These are phyloP conservation scores for Ramphastos sulfuratus DNA, from an alignment of 2,113 vertebrate genomes.

Conservation along the genomic window DNA sequence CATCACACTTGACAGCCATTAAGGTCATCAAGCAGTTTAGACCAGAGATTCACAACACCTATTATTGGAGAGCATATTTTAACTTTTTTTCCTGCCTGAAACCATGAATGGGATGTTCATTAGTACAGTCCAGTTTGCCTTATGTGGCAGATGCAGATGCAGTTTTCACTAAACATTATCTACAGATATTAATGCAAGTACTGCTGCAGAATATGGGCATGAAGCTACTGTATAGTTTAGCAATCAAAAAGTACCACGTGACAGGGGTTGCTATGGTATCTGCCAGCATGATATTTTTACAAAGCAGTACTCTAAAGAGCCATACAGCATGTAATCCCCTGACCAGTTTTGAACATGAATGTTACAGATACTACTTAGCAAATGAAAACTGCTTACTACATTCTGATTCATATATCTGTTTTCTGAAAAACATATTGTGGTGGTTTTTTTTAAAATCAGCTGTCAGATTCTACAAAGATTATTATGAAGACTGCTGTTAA, in stretches of 20 bases:
- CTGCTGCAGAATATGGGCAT: neutral
- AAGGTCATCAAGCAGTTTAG: neutral
- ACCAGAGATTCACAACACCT: neutral
- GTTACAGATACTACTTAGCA: neutral
- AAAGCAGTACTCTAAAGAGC: neutral
- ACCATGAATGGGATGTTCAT: neutral
- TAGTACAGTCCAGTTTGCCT: neutral
- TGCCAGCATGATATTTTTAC: neutral
- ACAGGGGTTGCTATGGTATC: slow-evolving; percentile 33
- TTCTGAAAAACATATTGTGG: neutral
- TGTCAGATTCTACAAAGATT: neutral
- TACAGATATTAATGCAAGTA: neutral
- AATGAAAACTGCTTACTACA: neutral
- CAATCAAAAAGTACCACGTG: neutral
- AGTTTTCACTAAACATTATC: neutral
- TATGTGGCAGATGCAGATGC: neutral
- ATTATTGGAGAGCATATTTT: neutral
- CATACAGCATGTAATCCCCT: neutral
- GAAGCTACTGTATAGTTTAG: neutral
- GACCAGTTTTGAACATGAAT: neutral
- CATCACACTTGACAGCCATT: neutral
- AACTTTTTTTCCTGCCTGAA: neutral
- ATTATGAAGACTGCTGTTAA: neutral
- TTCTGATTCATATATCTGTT: neutral
- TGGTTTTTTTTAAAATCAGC: neutral